These are phyloP conservation scores for Mastomys natalensis DNA, from an alignment of 2,113 vertebrate species.

Conservation along the genomic window DNA sequence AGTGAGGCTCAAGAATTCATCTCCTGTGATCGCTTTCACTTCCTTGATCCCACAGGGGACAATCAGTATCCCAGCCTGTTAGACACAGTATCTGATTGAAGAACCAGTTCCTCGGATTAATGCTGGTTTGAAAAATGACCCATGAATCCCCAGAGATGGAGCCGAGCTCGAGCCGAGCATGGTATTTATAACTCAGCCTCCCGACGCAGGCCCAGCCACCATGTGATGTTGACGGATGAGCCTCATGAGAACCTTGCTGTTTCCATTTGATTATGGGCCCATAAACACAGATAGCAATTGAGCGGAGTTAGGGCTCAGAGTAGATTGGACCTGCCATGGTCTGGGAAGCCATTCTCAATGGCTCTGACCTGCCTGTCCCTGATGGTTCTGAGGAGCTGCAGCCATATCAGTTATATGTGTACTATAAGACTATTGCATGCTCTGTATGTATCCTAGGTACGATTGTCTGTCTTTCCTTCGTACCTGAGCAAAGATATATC, in stretches of 20 bases:
- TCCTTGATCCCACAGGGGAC: constrained; percentile 41
- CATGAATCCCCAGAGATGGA: neutral
- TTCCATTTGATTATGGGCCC: constrained; percentile 78
- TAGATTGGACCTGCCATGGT: constrained; percentile 5
- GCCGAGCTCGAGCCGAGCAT: neutral
- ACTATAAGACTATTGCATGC: neutral
- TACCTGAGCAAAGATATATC: fast-evolving
- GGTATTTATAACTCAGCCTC: constrained; percentile 73
- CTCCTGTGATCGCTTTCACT: neutral
- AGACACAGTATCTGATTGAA: constrained; percentile 74
- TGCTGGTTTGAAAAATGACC: constrained; percentile 78
- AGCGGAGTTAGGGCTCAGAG: constrained; percentile 52
- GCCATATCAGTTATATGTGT: neutral
- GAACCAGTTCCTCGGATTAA: constrained; percentile 67
- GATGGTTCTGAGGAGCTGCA: neutral
- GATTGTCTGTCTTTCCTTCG: fast-evolving
- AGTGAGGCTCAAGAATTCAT: neutral
- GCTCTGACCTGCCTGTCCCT: neutral
- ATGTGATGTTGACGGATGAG: constrained; percentile 69
- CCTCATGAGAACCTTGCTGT: constrained; percentile 72
- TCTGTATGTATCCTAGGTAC: fast-evolving
- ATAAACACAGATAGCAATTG: constrained; percentile 74
- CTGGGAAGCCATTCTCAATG: neutral
- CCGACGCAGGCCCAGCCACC: constrained; percentile 11
- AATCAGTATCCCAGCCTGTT: constrained; percentile 72